Conservation (phyloP, 2,797 vertebrate species). For the Tragelaphus oryx region DNA sequence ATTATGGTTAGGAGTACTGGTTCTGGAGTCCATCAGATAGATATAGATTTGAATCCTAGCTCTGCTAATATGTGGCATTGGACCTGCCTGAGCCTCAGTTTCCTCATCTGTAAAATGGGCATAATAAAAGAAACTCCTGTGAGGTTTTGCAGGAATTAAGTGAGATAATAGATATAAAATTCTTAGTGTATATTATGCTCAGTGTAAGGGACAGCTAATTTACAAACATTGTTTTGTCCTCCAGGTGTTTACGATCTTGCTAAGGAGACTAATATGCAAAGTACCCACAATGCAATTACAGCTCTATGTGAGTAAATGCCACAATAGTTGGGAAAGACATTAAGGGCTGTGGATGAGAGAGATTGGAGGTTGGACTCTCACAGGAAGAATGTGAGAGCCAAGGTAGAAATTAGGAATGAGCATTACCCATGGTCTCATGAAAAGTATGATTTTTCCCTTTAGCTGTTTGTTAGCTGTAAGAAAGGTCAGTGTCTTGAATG, state of each 20-base stretch:
- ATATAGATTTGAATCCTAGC: background rate
- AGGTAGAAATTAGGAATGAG: background rate
- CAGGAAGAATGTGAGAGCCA: background rate
- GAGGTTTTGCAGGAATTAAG: background rate
- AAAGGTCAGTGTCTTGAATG: slow-evolving; percentile 29
- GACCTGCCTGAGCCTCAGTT: background rate
- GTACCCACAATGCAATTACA: background rate
- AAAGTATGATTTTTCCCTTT: background rate
- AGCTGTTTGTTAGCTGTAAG: slow-evolving; percentile 16
- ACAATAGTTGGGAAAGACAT: background rate
- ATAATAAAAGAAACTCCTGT: background rate
- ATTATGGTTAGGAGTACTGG: background rate
- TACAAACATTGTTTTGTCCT: background rate
- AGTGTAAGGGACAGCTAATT: background rate
- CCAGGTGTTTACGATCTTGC: background rate
- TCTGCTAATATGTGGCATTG: background rate
- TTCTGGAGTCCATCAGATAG: background rate
- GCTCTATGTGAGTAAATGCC: background rate
- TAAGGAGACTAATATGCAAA: background rate
- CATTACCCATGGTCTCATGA: background rate
- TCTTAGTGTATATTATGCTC: background rate
- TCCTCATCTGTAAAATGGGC: slow-evolving; percentile 26
- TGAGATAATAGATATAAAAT: background rate
- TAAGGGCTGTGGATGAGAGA: background rate
- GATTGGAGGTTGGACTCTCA: background rate